phyloP scores from a whole-genome alignment of 2,797 vertebrate species.

The Tapirus indicus region DNA sequence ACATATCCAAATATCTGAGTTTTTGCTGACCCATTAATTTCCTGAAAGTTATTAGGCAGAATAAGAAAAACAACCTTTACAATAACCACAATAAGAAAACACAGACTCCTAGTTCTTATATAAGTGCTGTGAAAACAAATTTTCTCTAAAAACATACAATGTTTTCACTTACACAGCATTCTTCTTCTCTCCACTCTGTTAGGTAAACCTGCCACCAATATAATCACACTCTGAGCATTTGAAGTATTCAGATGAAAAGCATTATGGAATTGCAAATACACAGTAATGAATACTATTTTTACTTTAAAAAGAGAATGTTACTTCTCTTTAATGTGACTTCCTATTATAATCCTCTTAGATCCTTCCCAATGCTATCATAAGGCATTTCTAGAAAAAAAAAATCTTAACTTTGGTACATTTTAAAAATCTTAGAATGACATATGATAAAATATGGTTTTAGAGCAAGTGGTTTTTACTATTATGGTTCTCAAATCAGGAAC shows the following conservation, averaged over 20 bases:
- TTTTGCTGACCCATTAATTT: neutral
- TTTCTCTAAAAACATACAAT: neutral
- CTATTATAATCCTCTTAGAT: neutral
- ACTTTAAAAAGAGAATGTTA: neutral
- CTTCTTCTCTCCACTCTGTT: neutral
- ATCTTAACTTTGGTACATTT: neutral
- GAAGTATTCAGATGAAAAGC: constrained; percentile 44
- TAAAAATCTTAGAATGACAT: neutral
- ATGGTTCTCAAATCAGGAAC: neutral
- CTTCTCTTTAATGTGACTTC: constrained; percentile 27
- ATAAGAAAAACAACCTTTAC: neutral
- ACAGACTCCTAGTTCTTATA: neutral
- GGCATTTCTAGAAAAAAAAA: neutral
- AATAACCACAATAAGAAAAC: neutral
- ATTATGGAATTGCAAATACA: constrained; percentile 7
- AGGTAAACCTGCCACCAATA: neutral
- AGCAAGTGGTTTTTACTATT: neutral
- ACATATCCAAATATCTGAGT: neutral
- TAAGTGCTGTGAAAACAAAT: neutral
- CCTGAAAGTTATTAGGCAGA: neutral
- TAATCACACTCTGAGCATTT: constrained; percentile 19
- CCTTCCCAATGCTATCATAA: neutral
- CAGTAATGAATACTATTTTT: constrained; percentile 35
- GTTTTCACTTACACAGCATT: neutral
- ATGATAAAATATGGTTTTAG: neutral